Base-by-base conservation (phyloP, 1,140 invertebrate genomes). In the Homalodisca vitripennis region DNA sequence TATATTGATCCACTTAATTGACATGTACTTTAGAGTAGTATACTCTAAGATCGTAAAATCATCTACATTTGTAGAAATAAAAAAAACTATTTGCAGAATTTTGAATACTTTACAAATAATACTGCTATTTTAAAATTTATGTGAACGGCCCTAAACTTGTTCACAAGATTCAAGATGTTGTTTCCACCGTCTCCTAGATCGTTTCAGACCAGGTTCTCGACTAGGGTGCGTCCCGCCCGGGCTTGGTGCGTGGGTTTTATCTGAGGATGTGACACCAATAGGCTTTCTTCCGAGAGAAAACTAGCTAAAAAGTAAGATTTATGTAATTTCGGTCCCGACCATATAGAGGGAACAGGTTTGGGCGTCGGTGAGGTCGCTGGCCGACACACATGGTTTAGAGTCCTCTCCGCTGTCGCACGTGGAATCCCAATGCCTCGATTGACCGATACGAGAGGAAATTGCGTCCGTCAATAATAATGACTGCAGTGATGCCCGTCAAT, bases 241-340 rank as follows among this genome's bases (percentile, higher is more conserved):
- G 17, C 17, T 41, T 41, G 6, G 48, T 14, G 48, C 48, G 48
- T 51, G 48, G 48, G 48, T 51, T 51, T 51, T 51, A 51, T 51
- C 48, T 10, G 48, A 51, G 3, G 48, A 51, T 51, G 48, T 51
- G 48, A 51, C 48, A 51, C 48, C 48, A 51, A 51, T 51, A 51
- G 48, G 48, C 48, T 51, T 51, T 51, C 48, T 51, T n/a, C 14
- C n/a, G n/a, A n/a, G 48, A 22, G 34, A 22, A 51, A 51, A 51
- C 48, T 51, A 51, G 48, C 48, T 51, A 51, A 51, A 51, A 51
- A 51, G 48, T 51, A 22, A 51, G 48, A 51, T 51, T 51, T 51
- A 51, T 51, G 48, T 51, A 51, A 51, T 51, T 51, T 51, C 48
- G n/a, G 48, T 3, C 48, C 48, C 6, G 34, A 51, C n/a, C n/a